Evolutionary conservation across 2,888 invertebrate genomes (phyloP).

Genomic region (Cepaea hortensis): DNA sequence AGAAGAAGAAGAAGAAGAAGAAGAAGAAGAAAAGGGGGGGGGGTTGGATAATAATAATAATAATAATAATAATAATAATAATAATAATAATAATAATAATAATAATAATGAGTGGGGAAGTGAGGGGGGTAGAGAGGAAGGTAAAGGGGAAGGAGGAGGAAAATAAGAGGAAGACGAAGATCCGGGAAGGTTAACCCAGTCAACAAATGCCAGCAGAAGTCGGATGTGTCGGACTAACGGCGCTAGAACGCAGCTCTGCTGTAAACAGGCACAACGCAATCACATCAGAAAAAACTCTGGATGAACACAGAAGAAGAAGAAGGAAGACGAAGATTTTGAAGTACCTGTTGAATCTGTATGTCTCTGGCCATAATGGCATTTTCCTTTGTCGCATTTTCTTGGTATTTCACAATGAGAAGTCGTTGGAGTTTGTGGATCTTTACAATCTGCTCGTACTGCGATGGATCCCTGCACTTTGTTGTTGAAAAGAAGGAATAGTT

Average conservation of each 20-base stretch:
- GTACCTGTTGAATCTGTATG: neutral
- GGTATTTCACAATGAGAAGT: neutral
- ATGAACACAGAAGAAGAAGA: neutral
- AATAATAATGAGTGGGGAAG: neutral
- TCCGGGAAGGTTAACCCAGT: too few species aligned
- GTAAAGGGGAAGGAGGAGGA: neutral
- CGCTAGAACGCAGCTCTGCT: too few species aligned
- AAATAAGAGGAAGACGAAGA: neutral
- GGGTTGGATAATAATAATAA: too few species aligned
- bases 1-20: neutral
- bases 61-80: neutral
- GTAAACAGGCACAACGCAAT: too few species aligned
- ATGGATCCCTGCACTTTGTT: neutral
- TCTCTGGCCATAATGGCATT: neutral
- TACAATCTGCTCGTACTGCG: neutral
- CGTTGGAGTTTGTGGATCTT: neutral
- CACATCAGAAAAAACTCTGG: too few species aligned
- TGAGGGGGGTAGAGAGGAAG: too few species aligned
- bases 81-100: slow-evolving; percentile 5
- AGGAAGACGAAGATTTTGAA: neutral
- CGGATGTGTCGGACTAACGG: too few species aligned
- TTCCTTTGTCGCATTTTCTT: neutral
- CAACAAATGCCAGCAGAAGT: too few species aligned
- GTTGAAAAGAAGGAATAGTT: neutral
- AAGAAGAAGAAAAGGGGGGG: neutral